A percentile compares a stretch with the other conserved stretches of the same genome.
phyloP scores from a whole-genome alignment of 2,113 vertebrate species.

The Passer domesticus region DNA sequence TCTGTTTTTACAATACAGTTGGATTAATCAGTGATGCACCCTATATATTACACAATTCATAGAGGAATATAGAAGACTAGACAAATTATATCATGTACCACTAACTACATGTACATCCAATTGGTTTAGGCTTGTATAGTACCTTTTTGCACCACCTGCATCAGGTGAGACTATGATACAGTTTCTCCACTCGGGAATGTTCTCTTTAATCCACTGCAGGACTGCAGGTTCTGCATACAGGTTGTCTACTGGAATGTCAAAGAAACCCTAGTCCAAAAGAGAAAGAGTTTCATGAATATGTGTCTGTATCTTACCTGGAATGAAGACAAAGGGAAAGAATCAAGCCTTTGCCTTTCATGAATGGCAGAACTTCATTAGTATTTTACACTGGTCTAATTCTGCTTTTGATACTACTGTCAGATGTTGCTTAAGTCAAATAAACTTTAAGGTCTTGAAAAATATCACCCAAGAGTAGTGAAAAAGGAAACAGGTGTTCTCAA shows the following conservation, averaged over 20 bases:
- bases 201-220: slow-evolving; percentile 92
- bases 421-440: background rate
- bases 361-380: background rate
- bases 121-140: background rate
- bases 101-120: background rate
- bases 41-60: background rate
- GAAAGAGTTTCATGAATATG: background rate
- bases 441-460: background rate
- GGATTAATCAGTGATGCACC: background rate
- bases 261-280: slow-evolving; percentile 83
- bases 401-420: background rate
- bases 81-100: background rate
- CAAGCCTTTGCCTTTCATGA: background rate
- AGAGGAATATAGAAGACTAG: background rate
- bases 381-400: background rate
- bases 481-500: background rate
- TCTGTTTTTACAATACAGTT: background rate
- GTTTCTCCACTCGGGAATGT: slow-evolving; percentile 90
- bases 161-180: slow-evolving; percentile 94
- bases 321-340: background rate
- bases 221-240: slow-evolving; percentile 94
- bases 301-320: background rate
- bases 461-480: background rate
- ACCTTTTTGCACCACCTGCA: slow-evolving; percentile 95
- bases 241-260: slow-evolving; percentile 96